Evolutionary conservation across 2,113 vertebrate species (phyloP).

Genomic region (Choloepus hoffmanni): DNA sequence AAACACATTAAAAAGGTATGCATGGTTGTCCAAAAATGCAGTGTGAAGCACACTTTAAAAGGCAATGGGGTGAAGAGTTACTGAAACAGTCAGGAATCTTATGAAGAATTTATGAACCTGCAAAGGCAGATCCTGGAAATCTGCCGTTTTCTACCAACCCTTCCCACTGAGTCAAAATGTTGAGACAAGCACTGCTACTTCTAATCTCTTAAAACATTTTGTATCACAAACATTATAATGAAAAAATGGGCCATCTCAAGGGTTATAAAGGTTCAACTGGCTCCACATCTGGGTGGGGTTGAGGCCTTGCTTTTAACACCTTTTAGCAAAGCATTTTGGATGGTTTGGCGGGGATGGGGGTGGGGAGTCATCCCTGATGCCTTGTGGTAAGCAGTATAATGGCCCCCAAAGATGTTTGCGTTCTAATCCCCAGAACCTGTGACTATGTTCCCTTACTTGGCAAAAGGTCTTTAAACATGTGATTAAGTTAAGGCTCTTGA

Average conservation of each 20-base stretch:
- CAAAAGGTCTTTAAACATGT: background rate
- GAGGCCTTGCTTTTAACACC: background rate
- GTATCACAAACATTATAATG: background rate
- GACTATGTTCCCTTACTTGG: background rate
- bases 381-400: background rate
- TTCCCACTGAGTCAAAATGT: constrained; percentile 10
- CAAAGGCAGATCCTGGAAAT: constrained; percentile 69
- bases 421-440: background rate
- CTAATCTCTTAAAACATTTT: constrained; percentile 36
- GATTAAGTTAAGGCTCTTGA: constrained; percentile 1
- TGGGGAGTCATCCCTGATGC: background rate
- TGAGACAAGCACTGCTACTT: constrained; percentile 59
- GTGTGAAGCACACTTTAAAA: background rate
- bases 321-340: background rate
- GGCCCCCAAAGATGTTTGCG: background rate
- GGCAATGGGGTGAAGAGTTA: constrained; percentile 50
- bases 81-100: constrained; percentile 72
- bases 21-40: background rate
- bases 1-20: constrained; percentile 27
- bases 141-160: constrained; percentile 2
- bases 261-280: background rate
- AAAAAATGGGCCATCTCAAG: background rate
- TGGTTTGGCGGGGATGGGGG: too few relatives aligned
- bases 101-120: constrained; percentile 78
- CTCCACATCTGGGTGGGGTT: background rate